Base-by-base conservation (phyloP, 2,888 invertebrate genomes). In the Erynnis tages region DNA sequence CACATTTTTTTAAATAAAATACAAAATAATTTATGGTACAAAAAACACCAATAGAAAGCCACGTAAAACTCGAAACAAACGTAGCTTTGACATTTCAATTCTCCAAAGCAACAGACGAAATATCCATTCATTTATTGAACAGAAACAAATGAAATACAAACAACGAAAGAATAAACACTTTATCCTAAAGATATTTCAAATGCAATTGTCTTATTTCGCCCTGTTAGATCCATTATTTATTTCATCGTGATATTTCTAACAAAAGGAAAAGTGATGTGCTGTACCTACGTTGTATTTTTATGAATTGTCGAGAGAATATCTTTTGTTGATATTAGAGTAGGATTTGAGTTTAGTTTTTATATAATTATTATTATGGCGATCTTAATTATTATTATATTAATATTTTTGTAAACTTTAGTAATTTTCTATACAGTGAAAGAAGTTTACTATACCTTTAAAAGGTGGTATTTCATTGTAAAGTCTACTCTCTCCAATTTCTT, bases 141-240 rank as follows among this genome's bases (percentile, higher is more conserved):
- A 34, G 52, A 55, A 54, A 49, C 46, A 38, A 59, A 59, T 54
- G 48, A 46, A 59, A 49, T 46, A 57, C 49, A 57, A 57, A 57
- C 55, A 59, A 40, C 37, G 41, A 50, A 47, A 59, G 53, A 57
- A 52, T 52, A 52, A 52, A 44, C 50, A 54, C 44, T 57, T 57
- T 49, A 54, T 38, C 49, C 50, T 37, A 56, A 58, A 58, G 34
- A 52, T 43, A 44, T 58, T 55, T 55, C 56, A 62, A 59, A 56
- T 57, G 61, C 58, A 57, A 55, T 60, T 47, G 58, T 55, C 57
- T 58, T 55, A 54, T 53, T 54, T 55, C 56, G 55, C 53, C 55
- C 59, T 47, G 54, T 54, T 47, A 50, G 48, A 60, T 59, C 55
- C 56, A 60, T 52, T 52, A 52, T 52, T 52, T 52, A 52, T 52